Evolutionary conservation across 1,140 invertebrate genomes (phyloP), one percentile per base, ranked within the genome.

Genomic region (Drosophila equinoxialis): DNA sequence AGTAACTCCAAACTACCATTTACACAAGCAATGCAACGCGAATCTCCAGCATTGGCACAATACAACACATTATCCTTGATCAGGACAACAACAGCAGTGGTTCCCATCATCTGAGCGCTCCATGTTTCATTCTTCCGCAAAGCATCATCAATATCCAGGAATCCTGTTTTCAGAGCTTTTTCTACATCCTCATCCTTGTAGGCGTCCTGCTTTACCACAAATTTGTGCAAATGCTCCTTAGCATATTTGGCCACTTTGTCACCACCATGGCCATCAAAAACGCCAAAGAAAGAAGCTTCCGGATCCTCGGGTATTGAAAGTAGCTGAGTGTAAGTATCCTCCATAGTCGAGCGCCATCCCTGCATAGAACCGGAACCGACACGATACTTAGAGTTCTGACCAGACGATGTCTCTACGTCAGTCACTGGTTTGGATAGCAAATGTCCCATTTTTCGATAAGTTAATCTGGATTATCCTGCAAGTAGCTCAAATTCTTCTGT

Each of bases 331-430:
- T 99, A 98, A 6, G 97, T 97, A 93, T 99, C 99, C 94, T 99
- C 99, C 98, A 99, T 99, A 92, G 97, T 97, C 45, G 99, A 96
- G 71, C 98, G 93, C 98, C 98, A 99, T 93, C 99, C 98, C 93
- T 99, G 99, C 98, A 99, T 99, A 90, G 97, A 98, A 6, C 97
- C 98, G 1, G 97, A 97, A 5, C 97, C 98, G 7, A 99, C 99
- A 96, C 82, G 70, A 73, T 79, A 92, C 26, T 67, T 59, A 35
- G 71, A 59, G 89, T 97, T 96, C 91, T 95, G 94, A 89, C 96
- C 96, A 92, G 95, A 96, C 14, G 96, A 94, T 13, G 97, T 97
- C 86, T 97, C 96, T 93, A 98, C 99, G 55, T 96, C 95, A 23
- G 98, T 98, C 48, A 98, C 96, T 58, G 98, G 98, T 93, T 98